Evolutionary conservation across 2,113 vertebrate species (phyloP).

Genomic region (Vanacampus margaritifer): DNA sequence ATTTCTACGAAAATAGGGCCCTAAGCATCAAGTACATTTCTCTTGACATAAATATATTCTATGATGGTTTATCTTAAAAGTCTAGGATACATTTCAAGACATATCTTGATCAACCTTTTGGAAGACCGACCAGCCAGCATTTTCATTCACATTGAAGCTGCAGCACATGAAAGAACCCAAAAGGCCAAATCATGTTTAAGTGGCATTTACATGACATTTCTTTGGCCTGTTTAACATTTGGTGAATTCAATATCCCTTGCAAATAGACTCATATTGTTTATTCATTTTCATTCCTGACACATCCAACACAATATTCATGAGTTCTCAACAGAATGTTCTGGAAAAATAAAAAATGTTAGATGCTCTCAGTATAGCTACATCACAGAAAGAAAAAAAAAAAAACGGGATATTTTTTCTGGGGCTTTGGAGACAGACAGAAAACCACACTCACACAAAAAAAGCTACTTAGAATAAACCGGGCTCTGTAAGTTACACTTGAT

Average conservation of each 20-base stretch:
- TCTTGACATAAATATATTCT: neutral
- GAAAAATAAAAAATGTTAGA: constrained; percentile 3
- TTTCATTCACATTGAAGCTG: constrained; percentile 47
- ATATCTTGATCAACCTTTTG: constrained; percentile 60
- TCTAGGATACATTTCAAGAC: constrained; percentile 35
- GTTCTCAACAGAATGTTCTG: constrained; percentile 7
- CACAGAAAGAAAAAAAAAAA: no score
- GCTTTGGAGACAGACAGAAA: neutral
- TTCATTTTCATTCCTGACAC: constrained; percentile 33
- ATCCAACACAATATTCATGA: constrained; percentile 19
- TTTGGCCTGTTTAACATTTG: constrained; percentile 71
- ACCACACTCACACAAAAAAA: neutral
- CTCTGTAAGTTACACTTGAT: neutral
- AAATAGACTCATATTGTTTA: constrained; percentile 25
- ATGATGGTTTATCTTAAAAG: constrained; percentile 25
- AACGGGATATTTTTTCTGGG: neutral
- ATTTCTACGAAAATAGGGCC: no score
- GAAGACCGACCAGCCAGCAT: constrained; percentile 4
- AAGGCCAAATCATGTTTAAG: constrained; percentile 72
- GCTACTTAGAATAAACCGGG: neutral
- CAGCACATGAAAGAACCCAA: constrained; percentile 60
- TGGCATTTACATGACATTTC: constrained; percentile 77
- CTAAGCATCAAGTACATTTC: neutral
- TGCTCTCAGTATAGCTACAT: constrained; percentile 1
- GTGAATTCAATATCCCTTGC: constrained; percentile 59